Percentiles rank a stretch among this genome's conserved stretches.
phyloP scores from a whole-genome alignment of 2,797 vertebrate genomes.

The Lophius americanus region DNA sequence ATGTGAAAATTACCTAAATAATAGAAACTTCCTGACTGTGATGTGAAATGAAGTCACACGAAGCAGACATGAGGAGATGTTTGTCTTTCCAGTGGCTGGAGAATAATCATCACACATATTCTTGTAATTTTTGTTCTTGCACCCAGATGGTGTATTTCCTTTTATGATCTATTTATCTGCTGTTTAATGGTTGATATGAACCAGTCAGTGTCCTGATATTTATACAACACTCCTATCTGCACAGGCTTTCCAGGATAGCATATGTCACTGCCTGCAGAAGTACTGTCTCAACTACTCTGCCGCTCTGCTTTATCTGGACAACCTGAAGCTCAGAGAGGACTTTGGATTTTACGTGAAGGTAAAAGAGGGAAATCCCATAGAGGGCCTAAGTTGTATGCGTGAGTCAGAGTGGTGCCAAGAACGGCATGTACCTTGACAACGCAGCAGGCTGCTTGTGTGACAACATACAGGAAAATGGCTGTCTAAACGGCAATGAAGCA shows the following conservation, averaged over 20 bases:
- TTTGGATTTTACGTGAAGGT: constrained; percentile 91
- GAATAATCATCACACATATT: background rate
- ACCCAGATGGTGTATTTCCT: background rate
- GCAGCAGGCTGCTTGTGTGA: constrained; percentile 10
- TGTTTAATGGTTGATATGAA: constrained; percentile 2
- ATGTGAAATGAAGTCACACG: constrained; percentile 1
- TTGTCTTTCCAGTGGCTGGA: background rate
- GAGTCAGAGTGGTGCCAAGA: constrained; percentile 14
- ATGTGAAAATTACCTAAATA: too few species aligned
- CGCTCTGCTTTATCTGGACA: constrained; percentile 89
- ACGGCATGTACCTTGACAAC: constrained; percentile 40
- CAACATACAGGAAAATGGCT: constrained; percentile 9
- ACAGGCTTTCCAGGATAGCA: constrained; percentile 87
- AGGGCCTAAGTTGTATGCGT: constrained; percentile 7
- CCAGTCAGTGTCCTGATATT: background rate
- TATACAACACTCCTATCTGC: constrained; percentile 45
- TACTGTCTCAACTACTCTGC: constrained; percentile 94
- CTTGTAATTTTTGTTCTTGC: background rate
- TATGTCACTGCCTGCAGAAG: constrained; percentile 90
- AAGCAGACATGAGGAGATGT: background rate
- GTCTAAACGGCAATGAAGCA: constrained; percentile 30
- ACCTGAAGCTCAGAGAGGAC: constrained; percentile 88
- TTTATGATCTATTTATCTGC: constrained; percentile 35
- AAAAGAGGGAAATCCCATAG: constrained; percentile 25
- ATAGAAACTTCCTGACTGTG: too few species aligned